phyloP scores from a whole-genome alignment of 1,140 invertebrate species.

The Helicoverpa zea region DNA sequence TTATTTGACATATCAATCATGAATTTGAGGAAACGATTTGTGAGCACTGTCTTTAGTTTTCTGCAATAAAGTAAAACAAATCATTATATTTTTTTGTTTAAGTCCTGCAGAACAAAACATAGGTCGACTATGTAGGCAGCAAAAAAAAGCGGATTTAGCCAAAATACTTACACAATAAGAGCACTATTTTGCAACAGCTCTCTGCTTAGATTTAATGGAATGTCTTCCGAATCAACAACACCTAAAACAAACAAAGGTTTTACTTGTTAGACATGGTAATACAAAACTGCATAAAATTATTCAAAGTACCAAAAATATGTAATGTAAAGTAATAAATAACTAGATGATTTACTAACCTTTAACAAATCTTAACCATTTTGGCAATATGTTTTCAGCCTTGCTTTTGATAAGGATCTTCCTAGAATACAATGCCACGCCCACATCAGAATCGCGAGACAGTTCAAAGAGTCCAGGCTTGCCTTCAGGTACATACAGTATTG shows the following conservation, averaged over 20 bases:
- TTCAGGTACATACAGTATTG: conserved; percentile 97
- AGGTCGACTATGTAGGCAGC: too few relatives aligned
- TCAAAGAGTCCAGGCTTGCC: conserved; percentile 96
- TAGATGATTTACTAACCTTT: conserved; percentile 89
- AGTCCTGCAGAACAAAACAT: too few relatives aligned
- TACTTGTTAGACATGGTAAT: neutral
- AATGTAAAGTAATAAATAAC: neutral
- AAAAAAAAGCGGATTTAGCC: conserved; percentile 16
- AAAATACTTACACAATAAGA: conserved; percentile 91
- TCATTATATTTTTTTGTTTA: neutral
- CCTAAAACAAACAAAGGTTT: conserved; percentile 86
- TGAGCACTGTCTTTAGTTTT: conserved; percentile 95
- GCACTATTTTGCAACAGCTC: conserved; percentile 98
- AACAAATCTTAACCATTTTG: conserved; percentile 97
- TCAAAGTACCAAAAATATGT: too few relatives aligned
- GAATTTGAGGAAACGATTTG: conserved; percentile 94
- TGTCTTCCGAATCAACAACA: conserved; percentile 99
- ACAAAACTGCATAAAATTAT: too few relatives aligned
- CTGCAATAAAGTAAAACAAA: conserved; percentile 85
- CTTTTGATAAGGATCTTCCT: conserved; percentile 96
- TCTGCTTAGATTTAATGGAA: conserved; percentile 98
- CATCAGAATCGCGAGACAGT: conserved; percentile 93
- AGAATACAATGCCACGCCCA: conserved; percentile 96
- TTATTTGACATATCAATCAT: conserved; percentile 95
- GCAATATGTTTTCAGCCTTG: conserved; percentile 96